These are phyloP conservation scores for Phocides pigmalion DNA, from an alignment of 1,140 invertebrate genomes.

Conservation along the genomic window DNA sequence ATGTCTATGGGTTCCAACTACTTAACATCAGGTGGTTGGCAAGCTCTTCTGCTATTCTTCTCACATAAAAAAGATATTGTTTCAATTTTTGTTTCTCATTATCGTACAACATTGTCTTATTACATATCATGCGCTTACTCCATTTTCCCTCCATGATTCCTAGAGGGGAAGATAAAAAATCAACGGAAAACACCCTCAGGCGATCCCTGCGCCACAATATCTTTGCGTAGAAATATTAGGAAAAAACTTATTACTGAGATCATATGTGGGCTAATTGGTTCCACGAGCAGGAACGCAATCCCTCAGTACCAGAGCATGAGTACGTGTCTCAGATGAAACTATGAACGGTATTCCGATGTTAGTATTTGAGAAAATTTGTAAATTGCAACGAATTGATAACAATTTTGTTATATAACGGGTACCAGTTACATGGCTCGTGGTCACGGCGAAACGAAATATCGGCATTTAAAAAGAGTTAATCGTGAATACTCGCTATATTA, in stretches of 20 bases:
- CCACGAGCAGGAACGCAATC: slow-evolving; percentile 62
- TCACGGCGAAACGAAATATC: too few species aligned
- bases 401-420: too few species aligned
- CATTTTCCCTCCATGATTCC: neutral
- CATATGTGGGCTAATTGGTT: slow-evolving; percentile 68
- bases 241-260: slow-evolving; percentile 61
- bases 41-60: too few species aligned
- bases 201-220: slow-evolving; percentile 8
- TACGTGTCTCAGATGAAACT: slow-evolving; percentile 28
- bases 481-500: too few species aligned
- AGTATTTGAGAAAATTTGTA: neutral
- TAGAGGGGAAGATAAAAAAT: neutral
- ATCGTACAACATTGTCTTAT: neutral
- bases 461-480: too few species aligned
- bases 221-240: slow-evolving; percentile 44
- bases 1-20: too few species aligned
- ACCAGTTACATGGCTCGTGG: too few species aligned
- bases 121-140: neutral
- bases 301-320: slow-evolving; percentile 48
- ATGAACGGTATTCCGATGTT: slow-evolving; percentile 16
- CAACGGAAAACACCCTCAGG: neutral
- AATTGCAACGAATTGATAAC: too few species aligned
- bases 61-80: too few species aligned
- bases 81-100: neutral
- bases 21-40: too few species aligned